phyloP scores from a whole-genome alignment of 2,113 vertebrate genomes.

The Rhabdornis inornatus region DNA sequence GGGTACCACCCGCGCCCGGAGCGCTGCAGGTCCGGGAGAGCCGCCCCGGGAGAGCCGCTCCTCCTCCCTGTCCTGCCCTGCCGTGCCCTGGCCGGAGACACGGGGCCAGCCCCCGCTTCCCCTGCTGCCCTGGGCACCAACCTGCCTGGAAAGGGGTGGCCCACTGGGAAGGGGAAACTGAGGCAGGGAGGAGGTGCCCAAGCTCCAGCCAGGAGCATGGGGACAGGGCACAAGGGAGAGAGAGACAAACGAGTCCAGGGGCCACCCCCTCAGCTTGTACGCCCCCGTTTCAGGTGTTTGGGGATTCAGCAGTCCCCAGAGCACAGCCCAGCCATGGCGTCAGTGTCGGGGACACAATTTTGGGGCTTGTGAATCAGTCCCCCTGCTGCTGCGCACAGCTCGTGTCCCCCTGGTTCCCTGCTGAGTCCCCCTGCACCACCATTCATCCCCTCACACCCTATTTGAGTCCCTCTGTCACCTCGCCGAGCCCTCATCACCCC shows the following conservation, averaged over 20 bases:
- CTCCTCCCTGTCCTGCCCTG: neutral
- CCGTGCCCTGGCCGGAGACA: neutral
- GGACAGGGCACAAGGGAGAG: neutral
- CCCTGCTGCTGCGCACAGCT: neutral
- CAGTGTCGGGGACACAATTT: neutral
- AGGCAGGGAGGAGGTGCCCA: neutral
- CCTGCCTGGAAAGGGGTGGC: neutral
- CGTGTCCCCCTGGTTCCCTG: too few species aligned
- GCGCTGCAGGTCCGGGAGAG: neutral
- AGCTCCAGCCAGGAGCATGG: neutral
- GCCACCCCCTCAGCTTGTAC: accelerated
- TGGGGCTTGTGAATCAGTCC: neutral
- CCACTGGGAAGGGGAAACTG: neutral
- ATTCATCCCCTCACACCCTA: neutral
- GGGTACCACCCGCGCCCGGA: neutral
- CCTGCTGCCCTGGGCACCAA: neutral
- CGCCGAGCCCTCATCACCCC: neutral
- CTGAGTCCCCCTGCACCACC: too few species aligned
- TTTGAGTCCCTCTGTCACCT: neutral
- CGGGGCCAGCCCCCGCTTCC: neutral
- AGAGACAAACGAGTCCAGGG: neutral
- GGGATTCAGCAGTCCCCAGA: neutral
- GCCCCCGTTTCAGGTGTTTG: neutral
- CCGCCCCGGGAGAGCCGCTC: neutral
- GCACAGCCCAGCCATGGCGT: neutral